Conservation (phyloP, 2,797 vertebrate species). For the Rhodeus uyekii region DNA sequence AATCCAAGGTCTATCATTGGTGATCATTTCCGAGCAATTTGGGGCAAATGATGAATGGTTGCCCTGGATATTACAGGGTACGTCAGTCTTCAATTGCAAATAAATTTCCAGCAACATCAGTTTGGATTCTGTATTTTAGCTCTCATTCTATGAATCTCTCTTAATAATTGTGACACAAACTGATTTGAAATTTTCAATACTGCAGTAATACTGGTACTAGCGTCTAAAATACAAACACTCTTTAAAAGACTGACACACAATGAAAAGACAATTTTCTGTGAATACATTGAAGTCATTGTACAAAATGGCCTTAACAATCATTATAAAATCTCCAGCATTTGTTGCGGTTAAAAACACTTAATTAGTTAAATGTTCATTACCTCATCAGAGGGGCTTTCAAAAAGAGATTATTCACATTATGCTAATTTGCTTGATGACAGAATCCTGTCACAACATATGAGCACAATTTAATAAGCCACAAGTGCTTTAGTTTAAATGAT, state of each 20-base stretch:
- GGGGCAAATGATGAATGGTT: background rate
- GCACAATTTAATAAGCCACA: background rate
- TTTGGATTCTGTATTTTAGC: background rate
- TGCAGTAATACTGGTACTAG: background rate
- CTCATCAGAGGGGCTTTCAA: background rate
- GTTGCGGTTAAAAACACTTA: background rate
- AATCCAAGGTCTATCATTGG: conserved; percentile 5
- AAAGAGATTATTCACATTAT: background rate
- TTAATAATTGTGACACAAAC: background rate
- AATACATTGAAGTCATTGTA: background rate
- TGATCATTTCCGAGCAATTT: background rate
- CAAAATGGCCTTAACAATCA: background rate
- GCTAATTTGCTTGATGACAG: background rate
- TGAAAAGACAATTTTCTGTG: background rate
- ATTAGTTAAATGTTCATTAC: conserved; percentile 19
- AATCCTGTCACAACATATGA: conserved; percentile 7
- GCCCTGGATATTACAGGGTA: conserved; percentile 11
- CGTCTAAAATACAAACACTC: too few relatives aligned
- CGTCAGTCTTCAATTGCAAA: background rate
- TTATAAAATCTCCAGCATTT: background rate
- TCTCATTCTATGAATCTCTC: background rate
- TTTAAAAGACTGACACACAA: background rate
- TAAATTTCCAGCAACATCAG: background rate
- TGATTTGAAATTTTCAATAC: background rate
- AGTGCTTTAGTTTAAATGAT: conserved; percentile 16